Base-by-base conservation (phyloP, 2,888 invertebrate species). In the Romanomermis culicivorax region DNA sequence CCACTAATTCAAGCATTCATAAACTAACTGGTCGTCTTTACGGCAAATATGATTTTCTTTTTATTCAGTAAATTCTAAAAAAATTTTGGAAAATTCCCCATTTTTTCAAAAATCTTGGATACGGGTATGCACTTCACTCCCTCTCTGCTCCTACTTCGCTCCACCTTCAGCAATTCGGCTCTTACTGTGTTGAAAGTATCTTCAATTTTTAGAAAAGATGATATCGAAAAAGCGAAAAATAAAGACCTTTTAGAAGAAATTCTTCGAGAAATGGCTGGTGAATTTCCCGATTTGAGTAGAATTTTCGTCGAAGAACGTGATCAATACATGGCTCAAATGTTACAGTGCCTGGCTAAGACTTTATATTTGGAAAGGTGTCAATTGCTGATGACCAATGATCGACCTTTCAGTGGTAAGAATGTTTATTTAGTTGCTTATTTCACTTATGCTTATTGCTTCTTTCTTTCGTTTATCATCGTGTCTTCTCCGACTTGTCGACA, bases 301-400 rank as follows among this genome's bases (percentile, higher is more conserved):
- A 91, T 93, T 29, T 89, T 97, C 71, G 82, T 97, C 0, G 79
- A 82, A 29, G 97, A 97, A 71, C 76, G 97, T 42, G 95, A 97
- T 72, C 76, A 85, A 61, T 93, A 79, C 71, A 76, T 97, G 56
- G 83, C 89, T 20, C 80, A 88, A 70, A 85, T 87, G 2, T 24
- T 54, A 3, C 4, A 4, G n/a, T 11, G n/a, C 11, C 23, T 45
- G 47, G 36, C 36, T 36, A 11, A 36, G 11, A 17, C 11, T 36
- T 7, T 36, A 11, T 36, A 36, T 36, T 36, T 7, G 7, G 11
- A 36, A 11, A 36, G 36, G 36, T 17, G 36, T 17, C 11, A 36
- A 11, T 36, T 36, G 17, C 36, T 36, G 11, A 36, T 17, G 17
- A 17, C 36, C 17, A 7, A 36, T 11, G 17, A 36, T 17, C 7